Base-by-base conservation (phyloP, 2,113 vertebrate genomes). In the Ariopsis seemanni region DNA sequence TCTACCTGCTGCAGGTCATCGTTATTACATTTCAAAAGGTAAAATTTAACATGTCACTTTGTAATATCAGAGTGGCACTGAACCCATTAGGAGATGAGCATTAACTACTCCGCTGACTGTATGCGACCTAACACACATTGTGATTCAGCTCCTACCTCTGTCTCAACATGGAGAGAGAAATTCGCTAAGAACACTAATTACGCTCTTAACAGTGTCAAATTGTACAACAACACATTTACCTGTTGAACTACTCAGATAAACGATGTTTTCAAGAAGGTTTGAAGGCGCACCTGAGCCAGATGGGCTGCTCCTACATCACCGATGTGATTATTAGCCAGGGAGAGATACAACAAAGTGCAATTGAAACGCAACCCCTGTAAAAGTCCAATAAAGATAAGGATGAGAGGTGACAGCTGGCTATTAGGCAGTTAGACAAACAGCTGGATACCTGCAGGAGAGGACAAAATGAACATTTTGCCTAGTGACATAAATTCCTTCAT, bases 351-450 rank as follows among this genome's bases (percentile, higher is more conserved):
- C 91, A 99, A 91, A 0, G 96, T 92, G 2, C 96, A 95, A 87
- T 99, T 97, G 60, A 97, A 87, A 71, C 97, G 93, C 85, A 99
- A 92, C 14, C 96, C 97, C 97, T 98, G 88, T 58, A 65, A 30
- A 88, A 67, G 3, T 22, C 0, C 17, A 65, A 34, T 27, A 14
- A 78, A 25, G 17, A 55, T 8, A 55, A 10, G 55, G 3, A 27
- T 18, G 10, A 83, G 42, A 7, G 42, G 9, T n/a, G 50, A 55
- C 12, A 34, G 30, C 27, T 48, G 18, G 4, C 50, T 27, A 85
- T 30, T 22, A 74, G 15, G 67, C 53, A 22, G 53, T 30, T 6
- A 78, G 20, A 53, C 58, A 52, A 48, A 9, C 17, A 20, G 48
- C 72, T n/a, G 27, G 14, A 69, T 17, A n/a, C 22, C 12, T 5